phyloP scores from a whole-genome alignment of 2,113 vertebrate genomes.

The Epinephelus moara region DNA sequence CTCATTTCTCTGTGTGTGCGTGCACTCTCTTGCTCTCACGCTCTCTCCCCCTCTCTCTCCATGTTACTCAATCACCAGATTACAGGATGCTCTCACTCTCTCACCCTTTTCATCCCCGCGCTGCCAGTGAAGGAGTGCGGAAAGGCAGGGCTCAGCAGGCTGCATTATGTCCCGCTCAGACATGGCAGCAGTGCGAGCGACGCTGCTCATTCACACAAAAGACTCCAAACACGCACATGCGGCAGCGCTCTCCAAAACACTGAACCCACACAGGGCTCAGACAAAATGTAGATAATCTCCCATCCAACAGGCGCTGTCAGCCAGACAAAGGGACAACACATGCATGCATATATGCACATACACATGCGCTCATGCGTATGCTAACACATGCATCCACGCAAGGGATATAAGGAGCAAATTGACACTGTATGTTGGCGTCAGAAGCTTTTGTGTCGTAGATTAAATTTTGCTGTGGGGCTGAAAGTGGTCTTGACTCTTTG shows the following conservation, averaged over 20 bases:
- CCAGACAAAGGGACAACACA: constrained; percentile 56
- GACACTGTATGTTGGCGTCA: constrained; percentile 16
- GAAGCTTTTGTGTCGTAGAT: constrained; percentile 46
- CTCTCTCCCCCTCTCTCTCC: constrained; percentile 3
- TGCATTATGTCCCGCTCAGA: constrained; percentile 54
- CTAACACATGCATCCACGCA: constrained; percentile 33
- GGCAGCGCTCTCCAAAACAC: constrained; percentile 35
- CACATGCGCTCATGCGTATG: constrained; percentile 12
- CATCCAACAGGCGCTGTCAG: constrained; percentile 31
- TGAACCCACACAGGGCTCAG: constrained; percentile 52
- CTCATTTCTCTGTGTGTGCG: constrained; percentile 67
- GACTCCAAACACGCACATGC: constrained; percentile 43
- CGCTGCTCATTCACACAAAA: constrained; percentile 71
- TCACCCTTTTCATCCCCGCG: constrained; percentile 57
- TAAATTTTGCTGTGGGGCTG: constrained; percentile 43
- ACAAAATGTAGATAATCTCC: constrained; percentile 75
- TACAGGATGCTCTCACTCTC: constrained; percentile 72
- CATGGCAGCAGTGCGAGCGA: constrained; percentile 27
- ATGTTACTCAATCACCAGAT: constrained; percentile 77
- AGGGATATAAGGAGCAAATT: constrained; percentile 31
- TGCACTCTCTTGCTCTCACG: constrained; percentile 44
- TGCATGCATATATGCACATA: constrained; percentile 30
- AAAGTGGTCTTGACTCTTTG: constrained; percentile 59
- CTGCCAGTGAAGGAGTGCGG: constrained; percentile 45
- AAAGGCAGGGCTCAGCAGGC: constrained; percentile 68